Evolutionary conservation across 2,113 vertebrate genomes (phyloP).

Genomic region (Oostethus manadensis): DNA sequence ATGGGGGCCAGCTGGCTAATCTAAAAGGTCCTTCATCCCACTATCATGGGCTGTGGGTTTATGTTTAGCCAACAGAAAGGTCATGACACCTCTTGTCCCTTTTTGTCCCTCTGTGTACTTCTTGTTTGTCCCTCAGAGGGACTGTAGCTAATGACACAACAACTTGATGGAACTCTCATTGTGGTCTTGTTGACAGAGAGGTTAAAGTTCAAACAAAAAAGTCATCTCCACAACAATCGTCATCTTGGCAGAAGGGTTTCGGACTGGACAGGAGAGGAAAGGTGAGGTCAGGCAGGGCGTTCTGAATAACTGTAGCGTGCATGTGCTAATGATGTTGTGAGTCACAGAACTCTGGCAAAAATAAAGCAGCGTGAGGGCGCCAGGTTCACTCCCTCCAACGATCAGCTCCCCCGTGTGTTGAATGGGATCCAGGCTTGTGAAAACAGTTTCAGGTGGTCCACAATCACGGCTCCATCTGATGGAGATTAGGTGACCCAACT

Average conservation of each 20-base stretch:
- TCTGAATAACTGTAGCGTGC: constrained; percentile 35
- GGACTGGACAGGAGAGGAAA: constrained; percentile 23
- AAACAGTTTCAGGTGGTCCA: constrained; percentile 14
- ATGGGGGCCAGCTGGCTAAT: constrained; percentile 35
- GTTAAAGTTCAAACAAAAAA: not conserved
- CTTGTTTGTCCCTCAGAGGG: constrained; percentile 8
- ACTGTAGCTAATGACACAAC: constrained; percentile 9
- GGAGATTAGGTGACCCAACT: constrained; percentile 24
- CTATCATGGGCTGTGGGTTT: constrained; percentile 24
- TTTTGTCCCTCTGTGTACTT: constrained; percentile 10
- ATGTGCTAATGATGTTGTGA: constrained; percentile 48
- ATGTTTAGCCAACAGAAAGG: constrained; percentile 27
- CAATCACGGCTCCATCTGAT: not conserved
- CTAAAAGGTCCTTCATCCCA: constrained; percentile 25
- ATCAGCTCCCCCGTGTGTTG: constrained; percentile 5
- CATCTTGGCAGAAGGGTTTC: constrained; percentile 2
- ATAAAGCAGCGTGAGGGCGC: constrained; percentile 9
- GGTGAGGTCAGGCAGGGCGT: constrained; percentile 26
- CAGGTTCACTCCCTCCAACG: constrained; percentile 5
- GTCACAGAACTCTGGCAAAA: constrained; percentile 48
- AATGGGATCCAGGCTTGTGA: constrained; percentile 13
- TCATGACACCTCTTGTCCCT: constrained; percentile 17
- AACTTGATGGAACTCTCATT: not conserved
- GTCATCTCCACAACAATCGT: constrained; percentile 12
- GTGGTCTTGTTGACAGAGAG: not conserved